Evolutionary conservation across 2,113 vertebrate genomes (phyloP).

Genomic region (Gymnorhina tibicen): DNA sequence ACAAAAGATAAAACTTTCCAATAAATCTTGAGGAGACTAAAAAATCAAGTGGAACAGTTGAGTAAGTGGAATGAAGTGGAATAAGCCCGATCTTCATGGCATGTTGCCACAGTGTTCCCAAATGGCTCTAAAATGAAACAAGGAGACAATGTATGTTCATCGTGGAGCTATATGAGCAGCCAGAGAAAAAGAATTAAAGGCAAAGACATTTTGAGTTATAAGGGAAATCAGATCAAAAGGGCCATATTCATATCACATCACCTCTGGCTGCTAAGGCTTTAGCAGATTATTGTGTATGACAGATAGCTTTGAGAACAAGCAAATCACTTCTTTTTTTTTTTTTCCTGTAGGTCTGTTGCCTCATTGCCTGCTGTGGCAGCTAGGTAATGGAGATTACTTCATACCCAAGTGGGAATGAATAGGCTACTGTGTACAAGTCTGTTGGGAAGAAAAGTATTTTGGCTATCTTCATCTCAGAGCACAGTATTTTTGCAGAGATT

Average conservation of each 20-base stretch:
- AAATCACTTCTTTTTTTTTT: neutral
- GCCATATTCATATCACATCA: neutral
- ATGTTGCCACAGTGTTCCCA: neutral
- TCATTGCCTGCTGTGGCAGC: neutral
- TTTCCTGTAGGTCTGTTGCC: neutral
- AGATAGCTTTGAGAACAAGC: neutral
- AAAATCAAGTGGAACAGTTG: neutral
- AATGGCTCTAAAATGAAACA: neutral
- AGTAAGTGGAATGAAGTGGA: slow-evolving; percentile 3
- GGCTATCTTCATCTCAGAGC: neutral
- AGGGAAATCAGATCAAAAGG: slow-evolving; percentile 10
- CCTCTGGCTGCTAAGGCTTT: neutral
- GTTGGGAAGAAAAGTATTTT: neutral
- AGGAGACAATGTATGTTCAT: neutral
- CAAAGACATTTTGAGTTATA: neutral
- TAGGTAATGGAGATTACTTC: neutral
- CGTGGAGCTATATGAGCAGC: neutral
- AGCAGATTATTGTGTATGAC: neutral
- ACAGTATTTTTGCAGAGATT: neutral
- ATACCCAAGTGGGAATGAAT: neutral
- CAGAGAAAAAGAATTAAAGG: slow-evolving; percentile 7
- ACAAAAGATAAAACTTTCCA: slow-evolving; percentile 12
- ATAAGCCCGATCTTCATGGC: neutral
- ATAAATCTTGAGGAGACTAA: slow-evolving; percentile 27
- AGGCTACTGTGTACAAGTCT: neutral